phyloP scores from a whole-genome alignment of 2,113 vertebrate species.

The Dromiciops gliroides region DNA sequence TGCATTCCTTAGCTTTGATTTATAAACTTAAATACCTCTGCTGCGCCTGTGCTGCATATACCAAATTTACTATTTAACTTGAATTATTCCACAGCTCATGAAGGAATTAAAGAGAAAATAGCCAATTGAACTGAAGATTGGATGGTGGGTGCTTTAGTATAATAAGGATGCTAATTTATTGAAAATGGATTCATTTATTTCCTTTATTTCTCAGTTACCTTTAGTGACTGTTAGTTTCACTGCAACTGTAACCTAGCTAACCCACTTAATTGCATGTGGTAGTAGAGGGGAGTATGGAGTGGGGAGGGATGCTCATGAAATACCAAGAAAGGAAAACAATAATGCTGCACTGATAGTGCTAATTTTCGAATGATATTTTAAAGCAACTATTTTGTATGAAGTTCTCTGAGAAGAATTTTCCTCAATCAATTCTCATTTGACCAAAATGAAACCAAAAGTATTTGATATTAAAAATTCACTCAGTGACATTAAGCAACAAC shows the following conservation, averaged over 20 bases:
- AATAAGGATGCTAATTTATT: conserved; percentile 11
- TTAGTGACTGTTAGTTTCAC: background rate
- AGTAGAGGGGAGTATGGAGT: background rate
- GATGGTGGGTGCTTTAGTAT: background rate
- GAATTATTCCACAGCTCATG: background rate
- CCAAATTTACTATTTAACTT: background rate
- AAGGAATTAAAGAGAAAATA: conserved; percentile 27
- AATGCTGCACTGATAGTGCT: background rate
- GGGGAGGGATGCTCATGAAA: background rate
- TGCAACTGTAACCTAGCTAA: background rate
- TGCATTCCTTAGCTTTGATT: conserved; percentile 27
- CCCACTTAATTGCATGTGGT: background rate
- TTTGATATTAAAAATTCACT: background rate
- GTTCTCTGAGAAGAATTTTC: conserved; percentile 17
- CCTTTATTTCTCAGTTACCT: background rate
- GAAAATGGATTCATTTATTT: conserved; percentile 10
- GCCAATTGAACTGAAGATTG: background rate
- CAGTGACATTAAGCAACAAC: background rate
- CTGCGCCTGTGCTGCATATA: conserved; percentile 5
- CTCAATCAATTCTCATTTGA: background rate
- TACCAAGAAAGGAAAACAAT: background rate
- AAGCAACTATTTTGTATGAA: conserved; percentile 13
- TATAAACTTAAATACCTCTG: background rate
- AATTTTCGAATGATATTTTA: conserved; percentile 19
- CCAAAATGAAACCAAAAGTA: background rate